Conservation (phyloP, 2,113 vertebrate genomes). For the Gopherus flavomarginatus region DNA sequence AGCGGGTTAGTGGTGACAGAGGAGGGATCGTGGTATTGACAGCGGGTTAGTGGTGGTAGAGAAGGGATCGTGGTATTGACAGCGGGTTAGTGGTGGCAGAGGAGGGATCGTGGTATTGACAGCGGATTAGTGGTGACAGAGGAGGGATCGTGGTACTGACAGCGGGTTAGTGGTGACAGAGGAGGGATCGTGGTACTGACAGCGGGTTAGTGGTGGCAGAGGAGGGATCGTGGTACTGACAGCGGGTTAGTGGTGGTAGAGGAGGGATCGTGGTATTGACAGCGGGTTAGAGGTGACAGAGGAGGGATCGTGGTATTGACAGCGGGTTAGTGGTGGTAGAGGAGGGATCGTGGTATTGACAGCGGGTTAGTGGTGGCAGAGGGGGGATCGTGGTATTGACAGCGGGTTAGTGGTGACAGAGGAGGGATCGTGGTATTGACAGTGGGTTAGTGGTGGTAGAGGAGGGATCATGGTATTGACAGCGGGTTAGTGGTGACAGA, state of each 20-base stretch:
- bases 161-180: too few species aligned
- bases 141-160: too few species aligned
- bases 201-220: too few species aligned
- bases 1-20: accelerated
- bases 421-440: not conserved
- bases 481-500: accelerated
- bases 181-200: not conserved
- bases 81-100: too few species aligned
- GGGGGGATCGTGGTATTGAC: too few species aligned
- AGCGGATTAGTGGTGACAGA: accelerated
- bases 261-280: too few species aligned
- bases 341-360: not conserved
- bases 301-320: not conserved
- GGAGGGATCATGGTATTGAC: not conserved
- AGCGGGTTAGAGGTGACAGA: too few species aligned
- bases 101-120: not conserved
- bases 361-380: accelerated
- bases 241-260: accelerated
- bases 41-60: too few species aligned
- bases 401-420: too few species aligned
- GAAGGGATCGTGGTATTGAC: not conserved
- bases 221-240: not conserved
- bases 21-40: too few species aligned
- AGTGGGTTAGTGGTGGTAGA: too few species aligned
- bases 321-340: too few species aligned